Conservation (phyloP, 1,140 invertebrate genomes). For the Centruroides vittatus region DNA sequence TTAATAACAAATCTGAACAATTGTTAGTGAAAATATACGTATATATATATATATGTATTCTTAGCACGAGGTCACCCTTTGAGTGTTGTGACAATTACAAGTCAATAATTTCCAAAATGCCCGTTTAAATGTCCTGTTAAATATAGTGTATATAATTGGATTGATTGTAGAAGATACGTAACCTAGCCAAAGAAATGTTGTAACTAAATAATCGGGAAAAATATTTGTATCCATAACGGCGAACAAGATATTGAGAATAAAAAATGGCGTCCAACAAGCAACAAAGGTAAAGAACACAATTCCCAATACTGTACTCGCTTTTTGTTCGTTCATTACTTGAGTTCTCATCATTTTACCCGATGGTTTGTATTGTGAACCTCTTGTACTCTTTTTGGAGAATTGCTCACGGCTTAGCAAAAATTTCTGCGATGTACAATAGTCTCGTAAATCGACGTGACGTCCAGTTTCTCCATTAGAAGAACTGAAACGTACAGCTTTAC, state of each 20-base stretch:
- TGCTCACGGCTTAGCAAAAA: no score
- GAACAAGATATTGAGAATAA: constrained; percentile 69
- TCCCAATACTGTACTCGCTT: constrained; percentile 84
- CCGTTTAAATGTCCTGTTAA: constrained; percentile 82
- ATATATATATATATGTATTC: no score
- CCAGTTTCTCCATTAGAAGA: not conserved
- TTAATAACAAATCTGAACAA: no score
- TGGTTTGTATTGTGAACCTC: not conserved
- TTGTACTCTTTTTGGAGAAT: no score
- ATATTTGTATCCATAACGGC: constrained; percentile 36
- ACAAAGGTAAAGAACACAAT: constrained; percentile 90
- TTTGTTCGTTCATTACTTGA: constrained; percentile 49
- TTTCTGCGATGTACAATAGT: no score
- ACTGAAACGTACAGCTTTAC: not conserved
- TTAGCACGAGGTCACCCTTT: no score
- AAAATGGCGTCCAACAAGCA: constrained; percentile 85
- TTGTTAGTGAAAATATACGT: no score
- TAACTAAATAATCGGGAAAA: constrained; percentile 65
- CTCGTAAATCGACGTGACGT: no score
- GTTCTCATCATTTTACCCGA: constrained; percentile 2
- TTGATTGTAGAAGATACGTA: constrained; percentile 88
- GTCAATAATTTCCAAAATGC: constrained; percentile 48
- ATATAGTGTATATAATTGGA: constrained; percentile 57
- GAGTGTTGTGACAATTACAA: constrained; percentile 37
- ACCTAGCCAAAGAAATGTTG: constrained; percentile 54